A percentile compares a stretch with the other conserved stretches of the same genome.
Evolutionary conservation across 1,140 invertebrate species (phyloP).

Genomic region (Pseudachorutes palmiensis): DNA sequence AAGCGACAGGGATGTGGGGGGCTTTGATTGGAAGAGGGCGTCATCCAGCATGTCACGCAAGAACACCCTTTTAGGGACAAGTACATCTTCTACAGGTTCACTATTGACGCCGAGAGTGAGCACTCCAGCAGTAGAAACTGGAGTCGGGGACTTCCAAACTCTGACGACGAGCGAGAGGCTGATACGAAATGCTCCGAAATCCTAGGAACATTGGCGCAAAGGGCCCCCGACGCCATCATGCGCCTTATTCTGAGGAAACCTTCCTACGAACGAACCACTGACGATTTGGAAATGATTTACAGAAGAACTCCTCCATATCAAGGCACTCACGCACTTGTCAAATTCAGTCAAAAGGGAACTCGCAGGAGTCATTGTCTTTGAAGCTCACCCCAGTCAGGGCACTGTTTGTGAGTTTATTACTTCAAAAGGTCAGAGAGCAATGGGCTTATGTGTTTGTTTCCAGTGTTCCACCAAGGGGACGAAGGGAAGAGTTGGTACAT

Average conservation of each 20-base stretch:
- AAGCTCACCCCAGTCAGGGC: conserved; percentile 67
- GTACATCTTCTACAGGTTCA: conserved; percentile 72
- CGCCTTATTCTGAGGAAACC: conserved; percentile 71
- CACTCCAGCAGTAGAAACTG: conserved; percentile 25
- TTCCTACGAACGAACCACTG: conserved; percentile 58
- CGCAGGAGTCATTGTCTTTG: conserved; percentile 69
- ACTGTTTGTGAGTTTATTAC: conserved; percentile 60
- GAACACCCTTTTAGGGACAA: conserved; percentile 78
- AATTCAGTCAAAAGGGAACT: conserved; percentile 76
- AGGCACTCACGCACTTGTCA: conserved; percentile 69
- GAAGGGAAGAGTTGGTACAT: conserved; percentile 85
- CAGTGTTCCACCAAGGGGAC: conserved; percentile 83
- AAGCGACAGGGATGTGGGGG: conserved; percentile 75
- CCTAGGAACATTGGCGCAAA: conserved; percentile 56
- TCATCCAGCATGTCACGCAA: conserved; percentile 66
- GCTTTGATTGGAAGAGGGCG: conserved; percentile 71
- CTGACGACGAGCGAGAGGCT: conserved; percentile 47
- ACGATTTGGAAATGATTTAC: conserved; percentile 76
- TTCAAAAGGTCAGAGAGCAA: conserved; percentile 3
- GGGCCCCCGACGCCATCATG: conserved; percentile 66
- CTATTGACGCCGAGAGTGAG: conserved; percentile 57
- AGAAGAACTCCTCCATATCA: conserved; percentile 75
- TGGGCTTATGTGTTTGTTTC: background rate
- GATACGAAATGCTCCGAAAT: conserved; percentile 61
- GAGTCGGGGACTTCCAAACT: conserved; percentile 34